Percentiles rank a stretch among this genome's conserved stretches.
These are phyloP conservation scores for Anastrepha ludens DNA, from an alignment of 1,140 invertebrate species.

Conservation along the genomic window DNA sequence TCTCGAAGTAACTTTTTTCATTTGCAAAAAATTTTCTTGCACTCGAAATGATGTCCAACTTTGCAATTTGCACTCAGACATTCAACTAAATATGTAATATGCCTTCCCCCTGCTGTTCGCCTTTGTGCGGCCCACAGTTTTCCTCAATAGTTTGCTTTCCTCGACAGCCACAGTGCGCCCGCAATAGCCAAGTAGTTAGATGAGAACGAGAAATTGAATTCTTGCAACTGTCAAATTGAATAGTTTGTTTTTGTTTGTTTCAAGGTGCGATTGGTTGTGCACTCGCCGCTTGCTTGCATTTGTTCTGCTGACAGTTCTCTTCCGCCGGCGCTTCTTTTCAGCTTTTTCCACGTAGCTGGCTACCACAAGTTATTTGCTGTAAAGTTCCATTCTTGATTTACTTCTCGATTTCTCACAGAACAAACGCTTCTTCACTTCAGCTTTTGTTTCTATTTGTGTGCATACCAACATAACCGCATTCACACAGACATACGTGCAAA, in stretches of 20 bases:
- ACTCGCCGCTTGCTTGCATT: background rate
- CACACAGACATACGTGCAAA: background rate
- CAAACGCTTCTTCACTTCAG: too few species aligned
- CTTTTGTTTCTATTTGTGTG: too few species aligned
- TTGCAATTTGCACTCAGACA: conserved; percentile 25
- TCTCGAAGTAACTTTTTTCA: conserved; percentile 5
- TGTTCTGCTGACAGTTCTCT: background rate
- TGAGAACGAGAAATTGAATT: conserved; percentile 27
- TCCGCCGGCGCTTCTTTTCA: background rate
- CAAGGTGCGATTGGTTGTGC: background rate
- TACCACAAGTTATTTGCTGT: conserved; percentile 13
- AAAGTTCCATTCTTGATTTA: conserved; percentile 14
- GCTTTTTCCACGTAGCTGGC: background rate
- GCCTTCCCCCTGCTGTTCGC: background rate
- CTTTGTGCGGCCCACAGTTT: background rate
- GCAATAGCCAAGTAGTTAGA: background rate
- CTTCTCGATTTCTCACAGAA: conserved; percentile 25
- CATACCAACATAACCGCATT: too few species aligned
- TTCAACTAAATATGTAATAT: conserved; percentile 20
- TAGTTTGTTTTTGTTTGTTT: conserved; percentile 42
- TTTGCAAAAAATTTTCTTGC: background rate
- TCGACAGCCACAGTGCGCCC: conserved; percentile 8
- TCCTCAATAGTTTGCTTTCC: background rate
- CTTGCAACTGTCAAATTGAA: conserved; percentile 46
- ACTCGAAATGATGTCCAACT: conserved; percentile 23